A percentile compares a stretch with the other conserved stretches of the same genome.
Conservation (phyloP, 2,888 invertebrate species). For the Callinectes sapidus region DNA sequence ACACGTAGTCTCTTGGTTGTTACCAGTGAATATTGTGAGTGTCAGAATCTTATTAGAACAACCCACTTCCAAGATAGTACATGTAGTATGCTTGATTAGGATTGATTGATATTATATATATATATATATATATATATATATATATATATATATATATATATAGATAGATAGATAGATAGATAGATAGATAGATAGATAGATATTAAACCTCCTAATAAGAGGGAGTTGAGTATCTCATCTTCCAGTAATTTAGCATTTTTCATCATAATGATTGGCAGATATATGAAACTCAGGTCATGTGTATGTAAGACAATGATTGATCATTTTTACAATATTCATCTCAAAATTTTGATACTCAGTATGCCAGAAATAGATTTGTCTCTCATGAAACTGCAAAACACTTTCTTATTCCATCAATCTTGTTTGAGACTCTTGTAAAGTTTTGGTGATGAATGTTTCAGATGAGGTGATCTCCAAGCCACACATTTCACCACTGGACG, state of each 20-base stretch:
- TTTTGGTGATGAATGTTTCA: slow-evolving; percentile 20
- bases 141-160: no score
- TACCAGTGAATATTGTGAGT: neutral
- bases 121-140: no score
- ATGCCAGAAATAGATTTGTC: neutral
- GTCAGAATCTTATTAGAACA: neutral
- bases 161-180: no score
- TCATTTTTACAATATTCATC: neutral
- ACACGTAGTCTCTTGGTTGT: neutral
- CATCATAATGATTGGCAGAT: neutral
- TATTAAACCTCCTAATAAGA: neutral
- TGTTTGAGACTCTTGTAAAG: neutral
- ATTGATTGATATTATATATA: no score
- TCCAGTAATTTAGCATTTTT: neutral
- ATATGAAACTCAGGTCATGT: neutral
- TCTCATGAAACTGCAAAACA: neutral
- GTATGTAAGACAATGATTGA: neutral
- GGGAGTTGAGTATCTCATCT: neutral
- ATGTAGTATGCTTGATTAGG: neutral
- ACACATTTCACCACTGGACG: slow-evolving; percentile 82
- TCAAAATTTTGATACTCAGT: neutral
- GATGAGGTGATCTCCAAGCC: slow-evolving; percentile 60
- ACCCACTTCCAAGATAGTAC: neutral
- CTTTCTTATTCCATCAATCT: neutral
- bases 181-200: no score